These are phyloP conservation scores for Malacoraja senta DNA, from an alignment of 2,797 vertebrate species.

Conservation along the genomic window DNA sequence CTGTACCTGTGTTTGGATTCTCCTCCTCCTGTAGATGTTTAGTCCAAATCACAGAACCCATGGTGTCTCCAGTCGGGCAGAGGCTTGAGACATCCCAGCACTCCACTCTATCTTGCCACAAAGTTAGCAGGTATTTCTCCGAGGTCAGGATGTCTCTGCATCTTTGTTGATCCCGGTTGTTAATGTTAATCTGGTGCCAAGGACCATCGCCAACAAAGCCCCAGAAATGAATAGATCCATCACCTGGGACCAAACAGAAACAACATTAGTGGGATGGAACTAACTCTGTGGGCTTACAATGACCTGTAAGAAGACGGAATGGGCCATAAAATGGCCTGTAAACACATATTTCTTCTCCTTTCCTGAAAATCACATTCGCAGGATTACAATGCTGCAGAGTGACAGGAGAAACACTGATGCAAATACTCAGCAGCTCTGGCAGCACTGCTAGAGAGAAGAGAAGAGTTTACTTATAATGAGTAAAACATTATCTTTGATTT, in stretches of 20 bases:
- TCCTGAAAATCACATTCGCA: background rate
- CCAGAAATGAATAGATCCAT: constrained; percentile 52
- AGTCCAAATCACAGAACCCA: background rate
- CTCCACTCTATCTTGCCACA: constrained; percentile 54
- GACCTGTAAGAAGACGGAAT: constrained; percentile 20
- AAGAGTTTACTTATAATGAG: too few species aligned
- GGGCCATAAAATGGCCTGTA: constrained; percentile 35
- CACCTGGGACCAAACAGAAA: constrained; percentile 45
- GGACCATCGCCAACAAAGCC: constrained; percentile 50
- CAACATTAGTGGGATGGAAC: background rate
- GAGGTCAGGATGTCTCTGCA: constrained; percentile 64
- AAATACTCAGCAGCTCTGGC: too few species aligned
- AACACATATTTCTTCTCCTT: background rate
- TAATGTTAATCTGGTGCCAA: background rate
- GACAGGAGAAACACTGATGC: too few species aligned
- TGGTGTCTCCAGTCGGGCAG: background rate
- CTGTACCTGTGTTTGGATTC: constrained; percentile 37
- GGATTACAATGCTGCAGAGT: background rate
- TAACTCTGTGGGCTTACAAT: constrained; percentile 39
- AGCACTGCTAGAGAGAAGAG: too few species aligned
- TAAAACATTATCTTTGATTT: too few species aligned
- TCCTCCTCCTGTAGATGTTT: background rate
- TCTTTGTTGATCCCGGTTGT: constrained; percentile 43
- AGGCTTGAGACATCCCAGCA: constrained; percentile 56
- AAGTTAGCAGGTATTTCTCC: constrained; percentile 62